Conservation (phyloP, 2,797 vertebrate genomes). For the Notamacropus eugenii region DNA sequence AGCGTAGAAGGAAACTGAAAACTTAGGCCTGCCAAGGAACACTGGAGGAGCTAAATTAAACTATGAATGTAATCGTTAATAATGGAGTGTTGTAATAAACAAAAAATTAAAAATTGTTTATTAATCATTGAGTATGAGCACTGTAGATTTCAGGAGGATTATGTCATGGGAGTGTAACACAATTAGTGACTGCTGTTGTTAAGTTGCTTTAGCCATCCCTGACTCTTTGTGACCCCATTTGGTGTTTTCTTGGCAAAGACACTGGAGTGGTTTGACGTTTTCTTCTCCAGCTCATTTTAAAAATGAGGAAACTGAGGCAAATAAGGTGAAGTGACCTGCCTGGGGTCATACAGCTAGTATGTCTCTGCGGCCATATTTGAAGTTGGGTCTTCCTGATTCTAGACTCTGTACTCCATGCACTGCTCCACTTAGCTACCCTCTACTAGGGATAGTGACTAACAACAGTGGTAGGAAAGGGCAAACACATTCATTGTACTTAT, state of each 20-base stretch:
- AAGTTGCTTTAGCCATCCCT: background rate
- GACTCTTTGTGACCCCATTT: background rate
- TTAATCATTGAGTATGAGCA: background rate
- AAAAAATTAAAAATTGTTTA: constrained; percentile 37
- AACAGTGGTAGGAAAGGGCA: background rate
- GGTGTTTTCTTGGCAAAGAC: background rate
- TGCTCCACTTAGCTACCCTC: background rate
- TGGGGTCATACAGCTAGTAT: background rate
- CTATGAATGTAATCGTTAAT: background rate
- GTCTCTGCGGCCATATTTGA: background rate
- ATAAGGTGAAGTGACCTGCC: background rate
- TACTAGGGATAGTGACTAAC: background rate
- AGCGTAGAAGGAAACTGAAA: background rate
- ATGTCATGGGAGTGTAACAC: background rate
- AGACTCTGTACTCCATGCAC: background rate
- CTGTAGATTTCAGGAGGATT: background rate
- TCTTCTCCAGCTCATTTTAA: background rate
- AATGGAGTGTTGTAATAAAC: background rate
- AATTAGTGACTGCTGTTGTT: background rate
- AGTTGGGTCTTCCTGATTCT: background rate
- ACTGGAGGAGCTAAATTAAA: background rate
- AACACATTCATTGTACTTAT: background rate
- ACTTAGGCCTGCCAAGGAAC: background rate
- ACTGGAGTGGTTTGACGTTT: background rate
- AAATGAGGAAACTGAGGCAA: background rate